Evolutionary conservation across 2,797 vertebrate genomes (phyloP).

Genomic region (Trematomus bernacchii): DNA sequence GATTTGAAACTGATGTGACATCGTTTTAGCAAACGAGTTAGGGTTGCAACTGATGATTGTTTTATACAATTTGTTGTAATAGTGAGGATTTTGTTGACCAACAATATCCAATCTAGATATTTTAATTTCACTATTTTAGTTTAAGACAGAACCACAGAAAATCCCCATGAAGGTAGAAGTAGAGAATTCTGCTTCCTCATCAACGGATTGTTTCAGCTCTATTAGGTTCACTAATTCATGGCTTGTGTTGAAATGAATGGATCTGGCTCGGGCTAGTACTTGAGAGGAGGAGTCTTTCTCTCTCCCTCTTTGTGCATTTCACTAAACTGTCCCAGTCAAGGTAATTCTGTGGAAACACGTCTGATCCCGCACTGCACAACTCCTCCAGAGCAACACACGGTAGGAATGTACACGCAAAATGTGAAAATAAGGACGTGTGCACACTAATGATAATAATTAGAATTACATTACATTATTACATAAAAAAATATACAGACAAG

Average conservation of each 20-base stretch:
- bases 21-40: not conserved
- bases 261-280: not conserved
- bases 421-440: not conserved
- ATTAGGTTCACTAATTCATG: not conserved
- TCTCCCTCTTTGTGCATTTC: conserved; percentile 40
- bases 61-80: no score
- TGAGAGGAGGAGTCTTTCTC: conserved; percentile 10
- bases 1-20: conserved; percentile 1
- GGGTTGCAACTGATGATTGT: no score
- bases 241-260: not conserved
- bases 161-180: no score
- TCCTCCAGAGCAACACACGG: conserved; percentile 23
- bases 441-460: no score
- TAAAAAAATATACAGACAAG: not conserved
- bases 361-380: conserved; percentile 18
- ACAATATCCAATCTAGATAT: no score
- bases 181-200: no score
- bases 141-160: no score
- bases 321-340: conserved; percentile 30
- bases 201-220: no score
- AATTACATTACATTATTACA: no score
- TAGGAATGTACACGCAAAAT: conserved; percentile 47
- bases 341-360: conserved; percentile 29
- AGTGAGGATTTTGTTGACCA: no score
- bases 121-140: no score